phyloP scores from a whole-genome alignment of 1,140 invertebrate species.

The Drosophila watanabei region DNA sequence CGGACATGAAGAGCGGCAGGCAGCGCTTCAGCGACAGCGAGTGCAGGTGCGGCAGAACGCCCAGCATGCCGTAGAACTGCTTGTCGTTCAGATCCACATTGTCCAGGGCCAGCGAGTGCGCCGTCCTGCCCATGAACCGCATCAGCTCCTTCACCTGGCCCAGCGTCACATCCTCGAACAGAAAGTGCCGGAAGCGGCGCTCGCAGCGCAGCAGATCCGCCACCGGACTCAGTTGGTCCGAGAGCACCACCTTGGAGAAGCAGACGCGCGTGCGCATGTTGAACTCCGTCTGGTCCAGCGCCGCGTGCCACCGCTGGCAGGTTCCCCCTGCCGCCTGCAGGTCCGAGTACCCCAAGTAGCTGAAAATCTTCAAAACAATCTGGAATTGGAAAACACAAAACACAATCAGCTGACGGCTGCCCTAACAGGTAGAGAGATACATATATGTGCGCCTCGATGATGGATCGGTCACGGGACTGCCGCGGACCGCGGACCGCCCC shows the following conservation, averaged over 20 bases:
- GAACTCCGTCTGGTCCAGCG: conserved; percentile 87
- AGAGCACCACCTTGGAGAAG: conserved; percentile 86
- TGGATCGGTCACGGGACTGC: conserved; percentile 48
- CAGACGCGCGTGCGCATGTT: conserved; percentile 86
- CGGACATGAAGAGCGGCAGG: conserved; percentile 90
- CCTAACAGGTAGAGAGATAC: conserved; percentile 43
- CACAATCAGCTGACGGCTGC: conserved; percentile 68
- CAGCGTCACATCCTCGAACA: conserved; percentile 88
- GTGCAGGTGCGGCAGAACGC: conserved; percentile 87
- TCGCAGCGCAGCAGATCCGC: conserved; percentile 86
- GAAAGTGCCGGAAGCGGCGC: conserved; percentile 87
- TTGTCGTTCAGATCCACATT: conserved; percentile 89
- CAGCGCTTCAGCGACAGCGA: conserved; percentile 88
- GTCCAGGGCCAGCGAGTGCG: conserved; percentile 86
- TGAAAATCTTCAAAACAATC: conserved; percentile 88
- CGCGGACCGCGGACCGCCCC: not conserved
- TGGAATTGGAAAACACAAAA: conserved; percentile 72
- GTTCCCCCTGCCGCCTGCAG: conserved; percentile 87
- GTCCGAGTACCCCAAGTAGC: conserved; percentile 88
- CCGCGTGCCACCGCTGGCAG: conserved; percentile 88
- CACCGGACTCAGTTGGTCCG: conserved; percentile 86
- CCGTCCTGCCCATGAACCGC: conserved; percentile 84
- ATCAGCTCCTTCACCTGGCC: conserved; percentile 83
- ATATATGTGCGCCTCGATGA: conserved; percentile 2
- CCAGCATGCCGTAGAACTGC: conserved; percentile 87